Conservation (phyloP, 2,888 invertebrate genomes). For the Parthenolecanium corni region DNA sequence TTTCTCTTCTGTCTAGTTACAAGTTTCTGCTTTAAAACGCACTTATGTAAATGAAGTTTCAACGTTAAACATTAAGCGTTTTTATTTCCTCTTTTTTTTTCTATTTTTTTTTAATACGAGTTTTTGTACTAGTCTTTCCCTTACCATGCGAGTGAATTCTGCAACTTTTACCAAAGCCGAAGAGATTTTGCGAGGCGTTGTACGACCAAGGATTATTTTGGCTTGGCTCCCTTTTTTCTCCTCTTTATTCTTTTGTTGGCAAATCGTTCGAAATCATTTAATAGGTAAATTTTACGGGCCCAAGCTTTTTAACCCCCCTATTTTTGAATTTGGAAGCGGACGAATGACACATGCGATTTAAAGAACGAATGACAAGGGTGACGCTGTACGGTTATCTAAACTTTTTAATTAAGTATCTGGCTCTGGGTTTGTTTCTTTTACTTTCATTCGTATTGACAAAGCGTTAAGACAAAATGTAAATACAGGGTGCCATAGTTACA, state of each 20-base stretch:
- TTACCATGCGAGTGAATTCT: background rate
- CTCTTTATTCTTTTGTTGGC: background rate
- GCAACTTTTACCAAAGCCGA: background rate
- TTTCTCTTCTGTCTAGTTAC: too few species aligned
- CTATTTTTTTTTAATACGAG: background rate
- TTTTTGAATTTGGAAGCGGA: too few species aligned
- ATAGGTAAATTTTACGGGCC: slow-evolving; percentile 17
- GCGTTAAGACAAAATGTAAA: too few species aligned
- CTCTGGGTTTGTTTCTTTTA: too few species aligned
- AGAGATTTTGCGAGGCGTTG: background rate
- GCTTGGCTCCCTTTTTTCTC: background rate
- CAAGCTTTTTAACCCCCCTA: background rate
- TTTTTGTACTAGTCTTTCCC: background rate
- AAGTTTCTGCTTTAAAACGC: background rate
- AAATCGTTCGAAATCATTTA: slow-evolving; percentile 21
- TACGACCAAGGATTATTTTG: slow-evolving; percentile 9
- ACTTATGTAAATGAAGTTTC: slow-evolving; percentile 6
- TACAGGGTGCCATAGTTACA: too few species aligned
- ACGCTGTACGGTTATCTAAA: too few species aligned
- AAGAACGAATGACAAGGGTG: too few species aligned
- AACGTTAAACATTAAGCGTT: slow-evolving; percentile 7
- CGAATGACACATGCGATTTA: too few species aligned
- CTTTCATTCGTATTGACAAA: too few species aligned
- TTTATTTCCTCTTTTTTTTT: background rate
- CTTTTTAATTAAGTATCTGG: too few species aligned